These are phyloP conservation scores for Wasmannia auropunctata DNA, from an alignment of 1,140 invertebrate genomes.

Conservation along the genomic window DNA sequence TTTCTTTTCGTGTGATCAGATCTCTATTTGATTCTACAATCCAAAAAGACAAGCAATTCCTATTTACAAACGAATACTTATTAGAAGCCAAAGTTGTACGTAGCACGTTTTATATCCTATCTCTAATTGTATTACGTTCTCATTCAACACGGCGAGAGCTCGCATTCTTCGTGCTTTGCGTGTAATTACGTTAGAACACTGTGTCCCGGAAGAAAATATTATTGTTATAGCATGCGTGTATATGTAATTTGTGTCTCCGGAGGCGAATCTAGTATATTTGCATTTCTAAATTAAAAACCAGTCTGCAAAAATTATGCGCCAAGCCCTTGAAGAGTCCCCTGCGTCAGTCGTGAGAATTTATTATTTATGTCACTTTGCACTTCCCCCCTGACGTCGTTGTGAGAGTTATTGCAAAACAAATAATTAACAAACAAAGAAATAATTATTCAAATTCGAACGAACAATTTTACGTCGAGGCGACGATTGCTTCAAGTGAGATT, in stretches of 20 bases:
- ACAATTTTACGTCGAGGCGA: neutral
- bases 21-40: neutral
- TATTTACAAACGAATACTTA: neutral
- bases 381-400: neutral
- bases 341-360: constrained; percentile 7
- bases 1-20: neutral
- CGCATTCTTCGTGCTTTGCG: neutral
- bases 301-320: neutral
- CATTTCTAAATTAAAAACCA: constrained; percentile 39
- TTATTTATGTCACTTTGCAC: neutral
- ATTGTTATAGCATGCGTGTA: neutral
- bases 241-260: neutral
- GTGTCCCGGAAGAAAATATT: constrained; percentile 9
- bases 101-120: neutral
- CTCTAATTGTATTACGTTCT: constrained; percentile 19
- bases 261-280: constrained; percentile 2
- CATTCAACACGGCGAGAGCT: neutral
- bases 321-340: neutral
- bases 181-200: constrained; percentile 11
- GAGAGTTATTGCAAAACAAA: neutral
- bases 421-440: neutral
- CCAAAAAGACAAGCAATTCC: neutral
- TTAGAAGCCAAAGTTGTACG: neutral
- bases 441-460: neutral
- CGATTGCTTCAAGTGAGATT: neutral